Percentiles rank a stretch among this genome's conserved stretches.
Evolutionary conservation across 2,797 vertebrate species (phyloP).

Genomic region (Micrastur ruficollis): DNA sequence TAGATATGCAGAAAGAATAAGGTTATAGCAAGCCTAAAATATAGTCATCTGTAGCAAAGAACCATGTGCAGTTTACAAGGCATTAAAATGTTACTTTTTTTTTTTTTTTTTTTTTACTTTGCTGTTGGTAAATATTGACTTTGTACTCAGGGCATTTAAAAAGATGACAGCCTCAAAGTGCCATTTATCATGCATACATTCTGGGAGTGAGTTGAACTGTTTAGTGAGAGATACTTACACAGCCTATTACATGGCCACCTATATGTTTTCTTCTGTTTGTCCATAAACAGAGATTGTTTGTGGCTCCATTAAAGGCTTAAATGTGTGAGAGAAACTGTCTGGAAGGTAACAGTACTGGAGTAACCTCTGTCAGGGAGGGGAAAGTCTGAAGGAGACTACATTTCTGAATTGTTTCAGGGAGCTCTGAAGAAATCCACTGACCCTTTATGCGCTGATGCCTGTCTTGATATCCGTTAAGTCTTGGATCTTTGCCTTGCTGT

Average conservation of each 20-base stretch:
- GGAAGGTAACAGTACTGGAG: neutral
- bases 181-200: no score
- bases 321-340: neutral
- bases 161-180: neutral
- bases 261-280: neutral
- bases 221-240: neutral
- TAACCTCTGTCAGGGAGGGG: no score
- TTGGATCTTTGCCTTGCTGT: neutral
- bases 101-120: neutral
- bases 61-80: neutral
- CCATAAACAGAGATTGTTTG: neutral
- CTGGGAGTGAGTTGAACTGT: neutral
- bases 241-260: rapidly evolving
- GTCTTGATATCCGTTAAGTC: neutral
- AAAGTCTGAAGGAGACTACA: neutral
- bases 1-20: neutral
- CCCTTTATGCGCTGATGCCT: rapidly evolving
- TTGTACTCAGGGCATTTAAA: neutral
- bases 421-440: neutral
- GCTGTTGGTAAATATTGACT: neutral
- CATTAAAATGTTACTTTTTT: neutral
- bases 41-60: neutral
- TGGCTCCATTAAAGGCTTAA: neutral
- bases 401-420: neutral
- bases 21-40: neutral